Evolutionary conservation across 1,140 invertebrate species (phyloP).

Genomic region (Mactra quadrangularis): DNA sequence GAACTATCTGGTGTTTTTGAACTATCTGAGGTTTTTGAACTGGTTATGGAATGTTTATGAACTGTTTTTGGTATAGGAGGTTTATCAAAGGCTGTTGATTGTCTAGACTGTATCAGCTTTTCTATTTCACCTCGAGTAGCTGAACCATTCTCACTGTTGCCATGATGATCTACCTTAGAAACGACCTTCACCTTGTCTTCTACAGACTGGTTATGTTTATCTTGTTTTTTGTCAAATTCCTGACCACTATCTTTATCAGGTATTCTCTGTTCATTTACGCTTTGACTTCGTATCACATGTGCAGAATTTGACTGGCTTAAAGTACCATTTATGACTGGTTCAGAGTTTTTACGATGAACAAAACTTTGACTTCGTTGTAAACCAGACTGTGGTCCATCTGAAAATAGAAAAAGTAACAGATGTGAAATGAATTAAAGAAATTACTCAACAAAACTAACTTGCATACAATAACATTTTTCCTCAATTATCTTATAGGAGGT

Average conservation of each 20-base stretch:
- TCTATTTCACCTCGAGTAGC: not conserved
- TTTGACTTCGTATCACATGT: constrained; percentile 28
- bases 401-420: constrained; percentile 23
- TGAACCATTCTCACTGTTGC: not conserved
- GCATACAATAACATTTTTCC: not conserved
- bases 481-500: too few relatives aligned
- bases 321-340: constrained; percentile 38
- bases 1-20: not conserved
- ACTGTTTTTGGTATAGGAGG: constrained; percentile 29
- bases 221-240: not conserved
- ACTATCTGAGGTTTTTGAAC: too few relatives aligned
- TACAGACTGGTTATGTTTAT: not conserved
- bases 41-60: constrained; percentile 18
- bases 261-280: constrained; percentile 45
- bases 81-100: not conserved
- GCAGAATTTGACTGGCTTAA: not conserved
- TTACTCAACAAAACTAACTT: not conserved
- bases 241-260: not conserved
- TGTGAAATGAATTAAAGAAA: not conserved
- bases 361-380: constrained; percentile 58
- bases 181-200: not conserved
- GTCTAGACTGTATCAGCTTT: constrained; percentile 10
- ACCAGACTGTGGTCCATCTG: constrained; percentile 38
- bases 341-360: constrained; percentile 34
- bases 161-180: not conserved